phyloP scores from a whole-genome alignment of 2,113 vertebrate species.

The Pygoscelis antarcticus region DNA sequence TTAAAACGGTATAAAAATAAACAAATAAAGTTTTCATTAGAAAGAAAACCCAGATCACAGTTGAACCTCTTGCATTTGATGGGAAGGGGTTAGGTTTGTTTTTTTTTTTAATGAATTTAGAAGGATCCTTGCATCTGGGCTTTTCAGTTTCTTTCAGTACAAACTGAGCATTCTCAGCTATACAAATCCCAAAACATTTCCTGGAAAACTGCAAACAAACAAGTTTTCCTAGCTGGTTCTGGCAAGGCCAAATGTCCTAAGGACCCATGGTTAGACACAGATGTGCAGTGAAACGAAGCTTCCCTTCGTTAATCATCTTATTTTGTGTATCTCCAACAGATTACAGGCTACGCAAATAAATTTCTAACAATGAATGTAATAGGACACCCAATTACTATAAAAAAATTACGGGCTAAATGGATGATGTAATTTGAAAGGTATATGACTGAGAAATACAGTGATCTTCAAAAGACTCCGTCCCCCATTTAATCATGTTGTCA shows the following conservation, averaged over 20 bases:
- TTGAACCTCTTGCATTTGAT: neutral
- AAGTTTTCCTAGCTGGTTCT: neutral
- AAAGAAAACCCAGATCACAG: neutral
- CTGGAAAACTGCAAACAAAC: neutral
- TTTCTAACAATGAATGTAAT: neutral
- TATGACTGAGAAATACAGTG: neutral
- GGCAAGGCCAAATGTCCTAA: neutral
- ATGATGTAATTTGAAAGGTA: neutral
- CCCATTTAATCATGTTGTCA: neutral
- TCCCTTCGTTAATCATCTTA: neutral
- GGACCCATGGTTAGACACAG: neutral
- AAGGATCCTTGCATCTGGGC: neutral
- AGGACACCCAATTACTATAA: neutral
- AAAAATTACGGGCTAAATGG: neutral
- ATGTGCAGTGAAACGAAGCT: neutral
- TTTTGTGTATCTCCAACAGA: neutral
- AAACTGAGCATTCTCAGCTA: neutral
- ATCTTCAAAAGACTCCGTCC: neutral
- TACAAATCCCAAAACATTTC: neutral
- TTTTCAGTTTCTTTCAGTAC: neutral
- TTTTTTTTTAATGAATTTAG: neutral
- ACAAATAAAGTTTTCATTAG: neutral
- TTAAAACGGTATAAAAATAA: neutral
- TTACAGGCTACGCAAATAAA: neutral
- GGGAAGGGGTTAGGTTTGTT: accelerated